These are phyloP conservation scores for Cyclopterus lumpus DNA, from an alignment of 2,797 vertebrate species.

Conservation along the genomic window DNA sequence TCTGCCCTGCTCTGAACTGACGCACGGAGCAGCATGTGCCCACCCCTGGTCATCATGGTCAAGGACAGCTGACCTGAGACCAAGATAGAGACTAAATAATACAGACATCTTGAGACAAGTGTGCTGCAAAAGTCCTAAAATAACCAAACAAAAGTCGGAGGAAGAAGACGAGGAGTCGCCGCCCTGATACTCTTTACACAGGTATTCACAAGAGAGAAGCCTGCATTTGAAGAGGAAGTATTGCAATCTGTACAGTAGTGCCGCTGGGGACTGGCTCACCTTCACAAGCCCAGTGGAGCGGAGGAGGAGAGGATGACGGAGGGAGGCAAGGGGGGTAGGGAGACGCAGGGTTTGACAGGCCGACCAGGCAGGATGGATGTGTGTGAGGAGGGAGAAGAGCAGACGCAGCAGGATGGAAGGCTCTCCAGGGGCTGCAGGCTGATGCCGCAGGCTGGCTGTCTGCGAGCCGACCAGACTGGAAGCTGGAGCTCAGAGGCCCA, in stretches of 20 bases:
- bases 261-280: conserved; percentile 79
- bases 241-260: conserved; percentile 77
- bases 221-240: conserved; percentile 69
- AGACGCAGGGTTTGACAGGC: conserved; percentile 63
- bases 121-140: conserved; percentile 28
- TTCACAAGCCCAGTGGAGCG: conserved; percentile 77
- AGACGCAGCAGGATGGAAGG: conserved; percentile 74
- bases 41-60: conserved; percentile 26
- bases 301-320: not conserved
- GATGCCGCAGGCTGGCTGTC: conserved; percentile 70
- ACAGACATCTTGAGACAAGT: conserved; percentile 33
- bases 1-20: conserved; percentile 39
- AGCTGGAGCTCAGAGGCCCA: conserved; percentile 44
- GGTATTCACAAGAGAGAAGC: conserved; percentile 59
- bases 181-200: conserved; percentile 33
- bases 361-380: conserved; percentile 74
- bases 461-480: conserved; percentile 51
- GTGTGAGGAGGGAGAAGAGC: conserved; percentile 72
- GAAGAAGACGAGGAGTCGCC: conserved; percentile 10
- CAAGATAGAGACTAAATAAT: conserved; percentile 43
- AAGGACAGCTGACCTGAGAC: conserved; percentile 48
- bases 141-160: conserved; percentile 42
- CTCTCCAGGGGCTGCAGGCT: conserved; percentile 70
- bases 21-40: conserved; percentile 14
- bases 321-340: conserved; percentile 7